Evolutionary conservation across 2,113 vertebrate genomes (phyloP).

Genomic region (Pituophis catenifer): DNA sequence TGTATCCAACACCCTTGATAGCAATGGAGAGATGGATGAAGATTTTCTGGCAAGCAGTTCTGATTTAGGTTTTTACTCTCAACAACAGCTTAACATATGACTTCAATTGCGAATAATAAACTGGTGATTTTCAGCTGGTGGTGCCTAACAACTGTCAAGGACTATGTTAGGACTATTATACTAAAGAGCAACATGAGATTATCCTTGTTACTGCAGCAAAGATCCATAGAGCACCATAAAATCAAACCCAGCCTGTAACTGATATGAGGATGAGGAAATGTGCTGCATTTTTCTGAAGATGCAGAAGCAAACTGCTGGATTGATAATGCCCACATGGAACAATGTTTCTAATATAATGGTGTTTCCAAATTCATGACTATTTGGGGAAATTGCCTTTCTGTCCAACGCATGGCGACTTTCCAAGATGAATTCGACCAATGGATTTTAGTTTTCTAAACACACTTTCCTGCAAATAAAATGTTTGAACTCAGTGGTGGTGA

Average conservation of each 20-base stretch:
- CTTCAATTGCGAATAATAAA: slow-evolving; percentile 19
- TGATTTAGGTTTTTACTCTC: slow-evolving; percentile 11
- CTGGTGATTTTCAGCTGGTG: slow-evolving; percentile 12
- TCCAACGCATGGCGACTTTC: not conserved
- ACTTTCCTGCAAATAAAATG: not conserved
- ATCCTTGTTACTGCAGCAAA: slow-evolving; percentile 25
- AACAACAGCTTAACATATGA: slow-evolving; percentile 26
- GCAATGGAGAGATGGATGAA: not conserved
- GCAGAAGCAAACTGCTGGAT: slow-evolving; percentile 6
- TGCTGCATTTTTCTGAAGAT: slow-evolving; percentile 22
- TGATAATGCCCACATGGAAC: slow-evolving; percentile 1
- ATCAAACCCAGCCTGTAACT: slow-evolving; percentile 37
- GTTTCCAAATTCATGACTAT: not conserved
- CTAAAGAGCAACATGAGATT: slow-evolving; percentile 48
- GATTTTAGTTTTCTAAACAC: too few species aligned
- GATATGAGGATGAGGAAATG: slow-evolving; percentile 25
- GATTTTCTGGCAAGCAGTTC: slow-evolving; percentile 7
- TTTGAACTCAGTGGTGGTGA: not conserved
- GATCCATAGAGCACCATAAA: slow-evolving; percentile 38
- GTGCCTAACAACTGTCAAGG: slow-evolving; percentile 43
- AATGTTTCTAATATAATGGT: slow-evolving; percentile 33
- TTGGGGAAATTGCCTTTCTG: not conserved
- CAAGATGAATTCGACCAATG: not conserved
- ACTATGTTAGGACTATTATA: slow-evolving; percentile 36
- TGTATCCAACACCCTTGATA: not conserved